Evolutionary conservation across 2,797 vertebrate species (phyloP), one percentile per base, ranked within the genome.

Genomic region (Peromyscus attwateri): DNA sequence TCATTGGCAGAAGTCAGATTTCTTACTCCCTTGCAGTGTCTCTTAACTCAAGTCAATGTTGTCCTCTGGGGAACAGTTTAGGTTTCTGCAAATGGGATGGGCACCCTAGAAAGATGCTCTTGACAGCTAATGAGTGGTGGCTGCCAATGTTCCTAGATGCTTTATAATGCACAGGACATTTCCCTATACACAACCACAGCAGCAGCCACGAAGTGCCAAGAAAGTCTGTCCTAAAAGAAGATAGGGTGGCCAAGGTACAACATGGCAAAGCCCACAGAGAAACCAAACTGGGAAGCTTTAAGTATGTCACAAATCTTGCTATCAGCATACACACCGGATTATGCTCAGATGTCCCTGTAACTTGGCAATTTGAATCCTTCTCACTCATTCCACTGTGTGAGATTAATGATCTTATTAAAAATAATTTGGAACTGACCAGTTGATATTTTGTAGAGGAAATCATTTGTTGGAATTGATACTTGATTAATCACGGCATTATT

Each of bases 341-440:
- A 66, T 25, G 29, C 14, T 37, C 91, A 40, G 10, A 31, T 31
- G 52, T 31, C 55, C 10, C 2, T 25, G 10, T 9, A 34, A 68
- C 34, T 6, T 93, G 49, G 49, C 68, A 79, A 43, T 95, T 21
- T 43, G n/a, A 23, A 34, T 49, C 89, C 43, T 90, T 57, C 68
- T 11, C 37, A 73, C 6, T 37, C 49, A 19, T 76, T 60, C 49
- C 49, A 37, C 6, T 23, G 34, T 71, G 23, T 17, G 27, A 90
- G 40, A 90, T 7, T 25, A 19, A 87, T 21, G 23, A 34, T 83
- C 37, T 85, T 81, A 46, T 7, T 89, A 52, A 25, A 25, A 84
- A 94, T 87, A 93, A 92, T 89, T 92, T 92, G 92, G 79, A 95
- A 95, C 91, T 96, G 43, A 92, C 62, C 68, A 87, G 25, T 0